A percentile compares a stretch with the other conserved stretches of the same genome.
Conservation (phyloP, 2,797 vertebrate genomes). For the Syngnathus rostellatus region DNA sequence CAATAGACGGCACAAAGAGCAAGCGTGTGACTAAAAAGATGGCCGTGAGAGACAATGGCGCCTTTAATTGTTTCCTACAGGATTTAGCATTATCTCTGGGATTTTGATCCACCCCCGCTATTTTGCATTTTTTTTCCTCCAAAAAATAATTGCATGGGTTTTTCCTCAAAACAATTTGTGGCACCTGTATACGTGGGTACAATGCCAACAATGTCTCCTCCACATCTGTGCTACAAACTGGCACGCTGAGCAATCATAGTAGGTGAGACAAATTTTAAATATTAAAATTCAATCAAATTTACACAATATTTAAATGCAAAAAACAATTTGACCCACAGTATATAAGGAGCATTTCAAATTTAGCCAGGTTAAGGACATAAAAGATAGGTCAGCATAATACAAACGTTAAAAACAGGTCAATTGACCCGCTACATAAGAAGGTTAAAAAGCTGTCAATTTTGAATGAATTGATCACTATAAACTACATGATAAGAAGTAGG, state of each 20-base stretch:
- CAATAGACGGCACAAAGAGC: not conserved
- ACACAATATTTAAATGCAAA: not conserved
- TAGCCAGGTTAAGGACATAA: no score
- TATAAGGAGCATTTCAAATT: not conserved
- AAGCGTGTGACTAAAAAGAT: conserved; percentile 21
- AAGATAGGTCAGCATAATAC: no score
- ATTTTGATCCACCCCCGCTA: conserved; percentile 15
- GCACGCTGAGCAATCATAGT: not conserved
- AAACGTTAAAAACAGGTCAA: not conserved
- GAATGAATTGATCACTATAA: not conserved
- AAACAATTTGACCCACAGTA: not conserved
- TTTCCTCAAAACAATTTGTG: not conserved
- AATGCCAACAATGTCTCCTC: not conserved
- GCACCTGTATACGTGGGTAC: not conserved
- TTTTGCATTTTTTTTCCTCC: not conserved
- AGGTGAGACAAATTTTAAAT: not conserved
- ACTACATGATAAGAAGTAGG: not conserved
- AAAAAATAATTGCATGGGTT: no score
- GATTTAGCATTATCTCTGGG: conserved; percentile 45
- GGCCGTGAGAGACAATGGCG: conserved; percentile 31
- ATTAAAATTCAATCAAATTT: not conserved
- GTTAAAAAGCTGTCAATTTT: not conserved
- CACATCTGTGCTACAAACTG: not conserved
- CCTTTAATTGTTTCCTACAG: conserved; percentile 58
- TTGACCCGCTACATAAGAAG: not conserved